Base-by-base conservation (phyloP, 2,113 vertebrate genomes). In the Cyrtonyx montezumae region DNA sequence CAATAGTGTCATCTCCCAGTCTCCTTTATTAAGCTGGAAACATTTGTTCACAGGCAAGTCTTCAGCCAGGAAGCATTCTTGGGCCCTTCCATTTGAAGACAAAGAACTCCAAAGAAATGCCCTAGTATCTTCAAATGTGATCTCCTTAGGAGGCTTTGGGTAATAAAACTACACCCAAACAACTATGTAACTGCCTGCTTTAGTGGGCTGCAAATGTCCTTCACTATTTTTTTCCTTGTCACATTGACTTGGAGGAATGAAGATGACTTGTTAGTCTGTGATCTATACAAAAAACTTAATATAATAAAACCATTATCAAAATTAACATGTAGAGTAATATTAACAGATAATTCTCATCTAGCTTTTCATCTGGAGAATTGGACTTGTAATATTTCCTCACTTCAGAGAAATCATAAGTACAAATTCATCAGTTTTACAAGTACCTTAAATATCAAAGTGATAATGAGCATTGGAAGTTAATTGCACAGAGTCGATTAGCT, bases 261-360 rank as follows among this genome's bases (percentile, higher is more conserved):
- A 82, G 36, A 91, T n/a, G 18, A 74, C 62, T 89, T 76, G 19
- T 81, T 88, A 65, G 43, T 91, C 49, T 30, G n/a, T 84, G 78
- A 73, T 81, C 45, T 92, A 43, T 43, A 61, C 40, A 61, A 81
- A 81, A 92, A 89, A 19, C 26, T 78, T 87, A 79, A 92, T 79
- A 91, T 87, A 93, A 87, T 79, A 79, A 71, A 36, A 76, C 23
- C 40, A 87, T 89, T 93, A 90, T 5, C 7, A 77, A 96, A 91
- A 96, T 78, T 53, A 71, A 81, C 56, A 26, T 68, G 66, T 83
- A 79, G 82, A 94, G 86, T 45, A 74, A 74, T 87, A 74, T 94
- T 91, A 91, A 90, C 45, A 84, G 79, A 53, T 88, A 86, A 85
- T 80, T 69, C 55, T 75, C 37, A 62, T 86, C 13, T 55, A 85